phyloP scores from a whole-genome alignment of 2,113 vertebrate species.

The Microcebus griseorufus region DNA sequence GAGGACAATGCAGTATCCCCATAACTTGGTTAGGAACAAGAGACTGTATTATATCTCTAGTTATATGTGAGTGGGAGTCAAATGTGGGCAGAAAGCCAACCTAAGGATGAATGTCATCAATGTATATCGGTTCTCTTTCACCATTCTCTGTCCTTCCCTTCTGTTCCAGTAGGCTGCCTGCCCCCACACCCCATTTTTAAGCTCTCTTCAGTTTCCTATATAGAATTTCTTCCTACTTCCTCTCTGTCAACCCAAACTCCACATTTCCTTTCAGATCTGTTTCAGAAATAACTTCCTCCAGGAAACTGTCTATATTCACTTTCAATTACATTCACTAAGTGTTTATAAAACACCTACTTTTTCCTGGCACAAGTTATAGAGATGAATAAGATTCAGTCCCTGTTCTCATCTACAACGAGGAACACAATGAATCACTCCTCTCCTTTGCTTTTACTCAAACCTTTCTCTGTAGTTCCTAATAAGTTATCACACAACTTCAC shows the following conservation, averaged over 20 bases:
- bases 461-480: neutral
- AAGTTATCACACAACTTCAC: neutral
- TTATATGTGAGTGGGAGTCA: neutral
- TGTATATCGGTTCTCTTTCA: neutral
- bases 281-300: neutral
- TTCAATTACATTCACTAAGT: neutral
- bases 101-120: neutral
- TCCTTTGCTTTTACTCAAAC: neutral
- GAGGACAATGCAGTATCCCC: neutral
- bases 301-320: neutral
- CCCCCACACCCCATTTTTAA: neutral
- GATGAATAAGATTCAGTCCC: neutral
- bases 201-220: neutral
- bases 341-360: neutral
- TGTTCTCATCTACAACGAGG: neutral
- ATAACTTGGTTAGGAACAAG: neutral
- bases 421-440: neutral
- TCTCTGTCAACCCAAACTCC: neutral
- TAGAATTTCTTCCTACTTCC: neutral
- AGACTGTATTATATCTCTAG: neutral
- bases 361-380: neutral
- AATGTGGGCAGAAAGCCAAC: neutral
- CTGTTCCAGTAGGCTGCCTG: neutral
- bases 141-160: neutral
- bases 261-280: neutral